phyloP scores from a whole-genome alignment of 2,797 vertebrate genomes.

The Hoplostethus atlanticus region DNA sequence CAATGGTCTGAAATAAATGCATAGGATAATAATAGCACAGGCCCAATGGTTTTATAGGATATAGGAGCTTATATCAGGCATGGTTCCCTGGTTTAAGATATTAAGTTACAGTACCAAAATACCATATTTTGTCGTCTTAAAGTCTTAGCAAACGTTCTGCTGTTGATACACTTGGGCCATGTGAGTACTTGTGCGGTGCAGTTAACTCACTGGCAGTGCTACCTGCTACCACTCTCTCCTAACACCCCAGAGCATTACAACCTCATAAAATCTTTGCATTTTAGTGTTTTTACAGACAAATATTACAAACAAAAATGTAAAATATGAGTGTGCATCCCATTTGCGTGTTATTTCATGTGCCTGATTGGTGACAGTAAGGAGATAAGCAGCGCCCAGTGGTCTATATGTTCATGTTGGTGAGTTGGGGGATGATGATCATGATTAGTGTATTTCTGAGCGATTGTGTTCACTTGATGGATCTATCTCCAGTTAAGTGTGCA shows the following conservation, averaged over 20 bases:
- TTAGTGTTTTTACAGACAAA: constrained; percentile 6
- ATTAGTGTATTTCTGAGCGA: constrained; percentile 60
- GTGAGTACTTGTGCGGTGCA: constrained; percentile 11
- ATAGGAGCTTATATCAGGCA: constrained; percentile 50
- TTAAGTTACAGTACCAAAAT: constrained; percentile 29
- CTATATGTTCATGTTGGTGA: constrained; percentile 37
- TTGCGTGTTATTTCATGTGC: constrained; percentile 19
- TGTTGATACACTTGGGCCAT: constrained; percentile 30
- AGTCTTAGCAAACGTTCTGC: constrained; percentile 40
- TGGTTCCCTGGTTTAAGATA: not conserved
- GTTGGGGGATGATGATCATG: constrained; percentile 55
- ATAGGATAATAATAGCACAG: constrained; percentile 74
- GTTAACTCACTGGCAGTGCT: not conserved
- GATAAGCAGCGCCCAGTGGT: constrained; percentile 40
- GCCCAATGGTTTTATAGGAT: constrained; percentile 59
- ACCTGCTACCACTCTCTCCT: not conserved
- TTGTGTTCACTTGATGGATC: constrained; percentile 69
- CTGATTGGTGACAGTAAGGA: constrained; percentile 26
- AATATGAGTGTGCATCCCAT: constrained; percentile 1
- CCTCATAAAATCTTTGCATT: not conserved
- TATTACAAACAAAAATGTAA: not conserved
- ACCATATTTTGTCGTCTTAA: constrained; percentile 47
- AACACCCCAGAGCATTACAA: constrained; percentile 12
- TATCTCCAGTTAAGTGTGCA: constrained; percentile 59
- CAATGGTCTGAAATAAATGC: constrained; percentile 79